Conservation (phyloP, 2,113 vertebrate genomes). For the Pardalotus punctatus region DNA sequence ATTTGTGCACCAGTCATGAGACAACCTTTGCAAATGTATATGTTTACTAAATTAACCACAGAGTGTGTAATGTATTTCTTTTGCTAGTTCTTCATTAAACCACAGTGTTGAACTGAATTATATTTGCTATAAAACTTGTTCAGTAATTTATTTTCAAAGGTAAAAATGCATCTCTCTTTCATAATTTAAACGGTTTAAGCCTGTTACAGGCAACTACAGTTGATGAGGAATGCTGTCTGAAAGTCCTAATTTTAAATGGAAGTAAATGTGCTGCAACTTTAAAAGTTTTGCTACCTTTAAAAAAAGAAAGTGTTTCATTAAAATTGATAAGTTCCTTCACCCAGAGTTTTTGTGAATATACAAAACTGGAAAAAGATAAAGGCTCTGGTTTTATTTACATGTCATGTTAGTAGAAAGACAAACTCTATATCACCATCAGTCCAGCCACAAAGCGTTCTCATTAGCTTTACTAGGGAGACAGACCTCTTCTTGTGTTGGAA, state of each 20-base stretch:
- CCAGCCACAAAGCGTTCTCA: neutral
- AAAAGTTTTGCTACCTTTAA: neutral
- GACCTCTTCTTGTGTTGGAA: neutral
- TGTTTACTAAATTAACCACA: constrained; percentile 26
- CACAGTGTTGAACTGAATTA: neutral
- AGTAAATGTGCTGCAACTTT: neutral
- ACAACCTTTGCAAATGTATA: neutral
- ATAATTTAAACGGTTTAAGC: neutral
- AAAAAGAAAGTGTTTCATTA: neutral
- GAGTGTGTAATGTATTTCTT: neutral
- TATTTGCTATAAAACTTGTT: constrained; percentile 5
- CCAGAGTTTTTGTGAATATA: neutral
- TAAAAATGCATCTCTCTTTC: neutral
- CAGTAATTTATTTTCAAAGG: constrained; percentile 10
- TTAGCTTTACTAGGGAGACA: neutral
- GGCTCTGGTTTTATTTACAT: neutral
- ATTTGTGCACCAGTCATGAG: neutral
- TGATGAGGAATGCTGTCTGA: neutral
- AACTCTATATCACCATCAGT: neutral
- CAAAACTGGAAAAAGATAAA: neutral
- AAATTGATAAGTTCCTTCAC: neutral
- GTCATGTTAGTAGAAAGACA: neutral
- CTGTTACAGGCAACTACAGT: neutral
- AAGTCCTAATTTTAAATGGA: constrained; percentile 2
- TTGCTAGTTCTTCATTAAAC: constrained; percentile 8